Evolutionary conservation across 2,113 vertebrate genomes (phyloP), one percentile per base, ranked within the genome.

Genomic region (Nerophis lumbriciformis): DNA sequence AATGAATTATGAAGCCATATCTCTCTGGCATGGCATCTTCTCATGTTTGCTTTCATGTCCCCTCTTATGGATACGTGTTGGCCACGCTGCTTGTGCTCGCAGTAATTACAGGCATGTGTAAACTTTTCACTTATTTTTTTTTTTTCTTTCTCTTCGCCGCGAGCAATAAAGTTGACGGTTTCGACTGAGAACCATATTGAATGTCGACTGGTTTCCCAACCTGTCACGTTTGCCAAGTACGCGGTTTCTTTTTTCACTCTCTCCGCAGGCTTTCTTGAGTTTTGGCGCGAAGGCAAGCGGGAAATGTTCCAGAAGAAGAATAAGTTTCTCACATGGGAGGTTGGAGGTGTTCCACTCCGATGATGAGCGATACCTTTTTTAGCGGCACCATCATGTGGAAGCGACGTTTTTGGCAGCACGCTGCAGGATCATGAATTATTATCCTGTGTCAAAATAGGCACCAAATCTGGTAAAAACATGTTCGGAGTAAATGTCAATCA

Each of bases 61-160:
- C 62, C 37, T 66, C 71, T 72, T 77, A 70, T 79, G 72, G 77
- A 82, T 77, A 63, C 78, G 78, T 72, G 73, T 82, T 82, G 78
- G 73, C 72, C 75, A 76, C 82, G 78, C 81, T 81, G 78, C 84
- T 81, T 80, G 84, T 81, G 83, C 76, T 87, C 77, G 71, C 73
- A 74, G 77, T 88, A 83, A 85, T 82, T 85, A 77, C 71, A 77
- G 83, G 79, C 84, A 81, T 83, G 85, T 84, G 86, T 73, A 77
- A 59, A 76, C 56, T 70, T 73, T 79, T 70, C 63, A 44, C 42
- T 45, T 6, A 4, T 45, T 61, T 63, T 57, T 71, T 64, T 66
- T 67, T 71, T 59, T 64, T 16, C 19, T 19, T 19, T 19, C 19
- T 19, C 70, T 71, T 79, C 81, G 81, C 72, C 56, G 75, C 82